These are phyloP conservation scores for Halyomorpha halys DNA, from an alignment of 1,140 invertebrate species.

Conservation along the genomic window DNA sequence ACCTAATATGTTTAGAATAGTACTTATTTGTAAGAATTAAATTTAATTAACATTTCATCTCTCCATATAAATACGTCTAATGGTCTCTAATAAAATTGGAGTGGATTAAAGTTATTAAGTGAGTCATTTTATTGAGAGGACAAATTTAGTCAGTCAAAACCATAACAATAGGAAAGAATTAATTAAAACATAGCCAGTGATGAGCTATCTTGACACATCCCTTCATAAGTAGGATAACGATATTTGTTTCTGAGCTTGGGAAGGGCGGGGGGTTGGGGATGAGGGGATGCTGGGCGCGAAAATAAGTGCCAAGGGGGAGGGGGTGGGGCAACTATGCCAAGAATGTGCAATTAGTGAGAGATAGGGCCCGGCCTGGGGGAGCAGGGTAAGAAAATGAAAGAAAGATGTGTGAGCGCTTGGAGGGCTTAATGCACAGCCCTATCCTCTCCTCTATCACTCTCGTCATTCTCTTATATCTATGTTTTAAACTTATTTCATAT, in stretches of 20 bases:
- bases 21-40: too few species aligned
- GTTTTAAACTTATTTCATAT: too few species aligned
- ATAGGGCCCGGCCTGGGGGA: conserved; percentile 19
- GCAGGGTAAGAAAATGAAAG: conserved; percentile 29
- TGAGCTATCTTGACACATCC: conserved; percentile 4
- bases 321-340: conserved; percentile 31
- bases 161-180: not conserved
- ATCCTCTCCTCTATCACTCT: not conserved
- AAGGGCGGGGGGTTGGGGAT: conserved; percentile 18
- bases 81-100: too few species aligned
- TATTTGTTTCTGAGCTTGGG: conserved; percentile 23
- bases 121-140: too few species aligned
- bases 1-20: too few species aligned
- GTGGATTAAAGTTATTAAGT: too few species aligned
- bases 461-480: too few species aligned
- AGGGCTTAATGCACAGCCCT: conserved; percentile 10
- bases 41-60: too few species aligned
- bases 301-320: conserved; percentile 18
- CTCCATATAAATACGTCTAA: too few species aligned
- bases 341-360: conserved; percentile 33
- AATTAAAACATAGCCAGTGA: not conserved
- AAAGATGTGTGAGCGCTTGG: conserved; percentile 25
- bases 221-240: conserved; percentile 22
- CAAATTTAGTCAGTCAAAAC: too few species aligned
- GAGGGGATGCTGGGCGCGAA: conserved; percentile 16